Base-by-base conservation (phyloP, 2,113 vertebrate genomes). In the Lonchura striata region DNA sequence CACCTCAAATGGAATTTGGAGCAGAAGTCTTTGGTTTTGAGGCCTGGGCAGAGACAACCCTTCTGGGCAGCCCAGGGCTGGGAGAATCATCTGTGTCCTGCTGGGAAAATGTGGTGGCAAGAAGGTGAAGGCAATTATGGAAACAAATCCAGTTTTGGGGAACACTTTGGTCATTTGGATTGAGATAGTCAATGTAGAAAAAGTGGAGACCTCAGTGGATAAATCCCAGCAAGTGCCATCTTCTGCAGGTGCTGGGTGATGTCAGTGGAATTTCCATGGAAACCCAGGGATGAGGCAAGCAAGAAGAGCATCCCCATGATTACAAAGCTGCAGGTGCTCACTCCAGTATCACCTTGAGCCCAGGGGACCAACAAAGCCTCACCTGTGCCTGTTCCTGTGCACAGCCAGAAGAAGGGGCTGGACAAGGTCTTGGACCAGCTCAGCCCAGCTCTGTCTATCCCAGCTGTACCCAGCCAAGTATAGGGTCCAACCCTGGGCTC, bases 1-100 rank as follows among this genome's bases (percentile, higher is more conserved):
- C 64, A 28, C 15, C 13, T 68, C 0, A 0, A 28, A 23, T 59
- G 25, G 22, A 35, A 50, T 53, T 74, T 4, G 14, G 28, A 18
- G 53, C 28, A 41, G 31, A 88, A 72, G 10, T 20, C 19, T 30
- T 63, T 28, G 35, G 33, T 10, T 82, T 44, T 50, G 54, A 70
- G 15, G 33, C 18, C 35, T 50, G 54, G 50, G 23, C 30, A 82
- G 49, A 56, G 21, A 41, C 31, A 71, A 37, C 61, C 7, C 23
- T 31, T 37, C 24, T n/a, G 54, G 46, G 41, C 12, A 70, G 69
- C 27, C 9, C 6, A 88, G 41, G 30, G 14, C 76, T 82, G 71
- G 39, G 50, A 49, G 19, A 44, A 71, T 46, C 3, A 6, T 7
- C 49, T 30, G 44, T 49, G 49, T 68, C 54, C 65, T 46, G 27